Conservation (phyloP, 2,888 invertebrate species). For the Zhuqinia jingwanae region DNA sequence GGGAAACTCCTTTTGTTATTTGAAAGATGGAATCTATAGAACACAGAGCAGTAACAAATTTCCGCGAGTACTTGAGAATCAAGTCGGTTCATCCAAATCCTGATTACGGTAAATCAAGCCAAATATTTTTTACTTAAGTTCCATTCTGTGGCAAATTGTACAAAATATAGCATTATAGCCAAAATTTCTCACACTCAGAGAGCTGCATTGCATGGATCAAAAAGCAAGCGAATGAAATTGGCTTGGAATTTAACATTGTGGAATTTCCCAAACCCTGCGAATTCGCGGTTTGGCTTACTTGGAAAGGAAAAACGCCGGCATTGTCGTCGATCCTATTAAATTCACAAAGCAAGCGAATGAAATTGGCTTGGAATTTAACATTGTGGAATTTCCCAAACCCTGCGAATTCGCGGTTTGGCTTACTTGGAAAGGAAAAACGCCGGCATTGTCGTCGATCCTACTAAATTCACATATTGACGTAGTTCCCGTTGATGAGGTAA, state of each 20-base stretch:
- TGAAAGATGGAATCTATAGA: slow-evolving; percentile 75
- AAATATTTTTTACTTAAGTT: too few species aligned
- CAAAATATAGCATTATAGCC: not conserved
- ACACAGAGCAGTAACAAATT: slow-evolving; percentile 86
- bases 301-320: slow-evolving; percentile 87
- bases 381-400: slow-evolving; percentile 62
- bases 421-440: slow-evolving; percentile 90
- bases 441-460: slow-evolving; percentile 86
- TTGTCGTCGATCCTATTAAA: slow-evolving; percentile 90
- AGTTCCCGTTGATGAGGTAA: slow-evolving; percentile 89
- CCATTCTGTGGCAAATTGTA: not conserved
- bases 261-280: slow-evolving; percentile 65
- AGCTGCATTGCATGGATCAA: too few species aligned
- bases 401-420: slow-evolving; percentile 82
- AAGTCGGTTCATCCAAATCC: slow-evolving; percentile 94
- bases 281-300: slow-evolving; percentile 85
- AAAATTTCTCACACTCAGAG: slow-evolving; percentile 29
- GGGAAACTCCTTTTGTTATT: too few species aligned
- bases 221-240: slow-evolving; percentile 69
- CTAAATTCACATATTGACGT: slow-evolving; percentile 98
- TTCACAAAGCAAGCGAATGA: slow-evolving; percentile 76
- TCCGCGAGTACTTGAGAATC: slow-evolving; percentile 92
- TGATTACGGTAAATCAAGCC: slow-evolving; percentile 88
- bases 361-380: slow-evolving; percentile 68
- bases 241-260: slow-evolving; percentile 66